These are phyloP conservation scores for Ptychadena robeensis DNA, from an alignment of 2,797 vertebrate genomes.

Conservation along the genomic window DNA sequence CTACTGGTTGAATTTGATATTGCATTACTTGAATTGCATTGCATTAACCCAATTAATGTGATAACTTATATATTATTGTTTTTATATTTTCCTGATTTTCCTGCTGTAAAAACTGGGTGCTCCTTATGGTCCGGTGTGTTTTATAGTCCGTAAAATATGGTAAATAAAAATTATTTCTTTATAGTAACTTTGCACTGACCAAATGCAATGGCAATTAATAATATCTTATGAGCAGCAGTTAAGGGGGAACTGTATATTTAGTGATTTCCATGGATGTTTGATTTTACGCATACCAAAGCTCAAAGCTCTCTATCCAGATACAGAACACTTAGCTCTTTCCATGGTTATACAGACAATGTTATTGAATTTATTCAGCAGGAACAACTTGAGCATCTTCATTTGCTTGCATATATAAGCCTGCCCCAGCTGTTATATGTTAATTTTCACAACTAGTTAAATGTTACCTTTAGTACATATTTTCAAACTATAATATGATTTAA, in stretches of 20 bases:
- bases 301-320: background rate
- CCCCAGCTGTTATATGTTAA: background rate
- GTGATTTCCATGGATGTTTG: background rate
- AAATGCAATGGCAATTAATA: background rate
- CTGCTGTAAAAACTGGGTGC: too few species aligned
- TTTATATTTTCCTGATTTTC: too few species aligned
- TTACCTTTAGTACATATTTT: slow-evolving; percentile 2
- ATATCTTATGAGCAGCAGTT: background rate
- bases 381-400: background rate
- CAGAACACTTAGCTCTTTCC: background rate
- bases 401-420: slow-evolving; percentile 2
- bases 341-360: background rate
- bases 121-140: too few species aligned
- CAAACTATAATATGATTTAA: slow-evolving; percentile 23
- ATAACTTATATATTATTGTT: too few species aligned
- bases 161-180: too few species aligned
- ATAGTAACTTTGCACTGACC: too few species aligned
- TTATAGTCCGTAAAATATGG: too few species aligned
- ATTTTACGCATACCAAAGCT: slow-evolving; percentile 4
- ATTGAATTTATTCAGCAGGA: background rate
- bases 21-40: too few species aligned
- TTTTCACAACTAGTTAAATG: slow-evolving; percentile 5
- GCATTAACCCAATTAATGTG: too few species aligned
- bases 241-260: background rate
- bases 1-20: too few species aligned